These are phyloP conservation scores for Tipula unca DNA, from an alignment of 2,888 invertebrate genomes.

Conservation along the genomic window DNA sequence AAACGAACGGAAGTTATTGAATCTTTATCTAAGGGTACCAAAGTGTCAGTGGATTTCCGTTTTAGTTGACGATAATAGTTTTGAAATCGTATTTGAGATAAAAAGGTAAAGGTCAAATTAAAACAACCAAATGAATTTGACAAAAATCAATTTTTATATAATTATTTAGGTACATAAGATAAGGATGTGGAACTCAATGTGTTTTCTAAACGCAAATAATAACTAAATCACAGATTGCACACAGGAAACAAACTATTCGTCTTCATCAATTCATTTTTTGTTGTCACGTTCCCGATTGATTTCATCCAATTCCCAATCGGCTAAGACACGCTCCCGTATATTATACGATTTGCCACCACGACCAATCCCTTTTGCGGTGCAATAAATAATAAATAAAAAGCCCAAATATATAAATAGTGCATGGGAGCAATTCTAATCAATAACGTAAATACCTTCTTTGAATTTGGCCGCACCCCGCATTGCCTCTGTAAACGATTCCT, in stretches of 20 bases:
- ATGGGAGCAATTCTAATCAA: conserved; percentile 16
- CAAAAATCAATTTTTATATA: no score
- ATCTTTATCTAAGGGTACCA: no score
- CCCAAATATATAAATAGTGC: not conserved
- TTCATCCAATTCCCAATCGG: conserved; percentile 57
- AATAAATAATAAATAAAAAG: conserved; percentile 9
- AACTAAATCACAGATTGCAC: not conserved
- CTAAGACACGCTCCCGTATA: conserved; percentile 49
- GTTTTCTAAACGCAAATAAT: not conserved
- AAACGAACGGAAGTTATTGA: not conserved
- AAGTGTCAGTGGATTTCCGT: no score
- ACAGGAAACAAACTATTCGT: not conserved
- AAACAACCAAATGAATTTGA: no score
- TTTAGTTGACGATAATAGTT: no score
- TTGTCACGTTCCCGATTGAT: conserved; percentile 33
- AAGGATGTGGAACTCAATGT: no score
- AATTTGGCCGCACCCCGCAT: conserved; percentile 60
- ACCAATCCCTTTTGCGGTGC: conserved; percentile 44
- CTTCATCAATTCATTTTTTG: conserved; percentile 23
- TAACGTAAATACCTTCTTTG: conserved; percentile 45
- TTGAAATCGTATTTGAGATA: no score
- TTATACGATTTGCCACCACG: conserved; percentile 58
- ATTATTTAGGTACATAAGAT: no score
- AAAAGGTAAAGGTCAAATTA: no score
- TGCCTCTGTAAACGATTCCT: conserved; percentile 57